Evolutionary conservation across 2,888 invertebrate genomes (phyloP).

Genomic region (Drosophila subquinaria): DNA sequence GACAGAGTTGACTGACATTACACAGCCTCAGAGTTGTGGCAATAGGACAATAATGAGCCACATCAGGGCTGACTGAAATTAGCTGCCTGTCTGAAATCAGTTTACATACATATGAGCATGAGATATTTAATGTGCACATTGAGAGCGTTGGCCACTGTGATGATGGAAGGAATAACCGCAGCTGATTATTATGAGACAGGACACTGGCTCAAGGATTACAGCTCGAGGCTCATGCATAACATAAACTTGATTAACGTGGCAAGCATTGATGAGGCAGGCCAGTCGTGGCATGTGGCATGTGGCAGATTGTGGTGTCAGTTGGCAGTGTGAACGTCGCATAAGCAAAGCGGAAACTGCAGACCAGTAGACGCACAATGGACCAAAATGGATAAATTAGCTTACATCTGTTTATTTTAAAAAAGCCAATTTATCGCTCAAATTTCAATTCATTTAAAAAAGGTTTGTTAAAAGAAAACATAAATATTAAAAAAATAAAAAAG

Average conservation of each 20-base stretch:
- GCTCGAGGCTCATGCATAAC: conserved; percentile 60
- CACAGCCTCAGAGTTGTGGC: neutral
- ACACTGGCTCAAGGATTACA: conserved; percentile 10
- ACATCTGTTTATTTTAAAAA: neutral
- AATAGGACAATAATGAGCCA: conserved; percentile 66
- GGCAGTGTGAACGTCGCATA: conserved; percentile 59
- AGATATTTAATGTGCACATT: conserved; percentile 6
- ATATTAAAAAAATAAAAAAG: too few relatives aligned
- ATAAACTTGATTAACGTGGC: conserved; percentile 62
- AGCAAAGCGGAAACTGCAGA: conserved; percentile 49
- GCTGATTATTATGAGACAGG: conserved; percentile 42
- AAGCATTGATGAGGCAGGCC: conserved; percentile 23
- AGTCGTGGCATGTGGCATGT: neutral
- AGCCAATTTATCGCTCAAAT: too few relatives aligned
- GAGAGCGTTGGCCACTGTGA: neutral
- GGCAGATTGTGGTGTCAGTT: conserved; percentile 27
- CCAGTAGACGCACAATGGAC: neutral
- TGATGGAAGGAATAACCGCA: conserved; percentile 36
- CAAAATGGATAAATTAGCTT: neutral
- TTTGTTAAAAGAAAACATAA: too few relatives aligned
- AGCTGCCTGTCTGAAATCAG: conserved; percentile 57
- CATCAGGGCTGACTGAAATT: conserved; percentile 60
- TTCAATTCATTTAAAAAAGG: too few relatives aligned
- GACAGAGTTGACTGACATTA: conserved; percentile 1
- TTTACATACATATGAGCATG: conserved; percentile 50